phyloP scores from a whole-genome alignment of 2,797 vertebrate species.

The Apogon talboti region DNA sequence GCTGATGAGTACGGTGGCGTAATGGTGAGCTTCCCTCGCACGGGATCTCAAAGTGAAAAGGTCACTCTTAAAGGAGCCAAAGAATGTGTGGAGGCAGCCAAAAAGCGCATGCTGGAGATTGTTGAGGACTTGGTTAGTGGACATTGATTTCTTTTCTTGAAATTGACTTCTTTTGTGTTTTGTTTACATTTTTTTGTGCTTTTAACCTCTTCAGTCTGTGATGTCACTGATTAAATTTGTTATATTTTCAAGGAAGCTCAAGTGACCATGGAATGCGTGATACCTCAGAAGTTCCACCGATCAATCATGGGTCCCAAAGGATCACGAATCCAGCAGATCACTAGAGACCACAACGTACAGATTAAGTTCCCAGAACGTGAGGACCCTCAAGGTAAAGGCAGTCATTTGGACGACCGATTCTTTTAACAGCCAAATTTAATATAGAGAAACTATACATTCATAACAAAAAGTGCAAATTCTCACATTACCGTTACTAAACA shows the following conservation, averaged over 20 bases:
- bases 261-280: conserved; percentile 94
- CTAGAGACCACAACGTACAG: conserved; percentile 93
- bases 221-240: neutral
- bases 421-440: too few relatives aligned
- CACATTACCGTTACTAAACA: too few relatives aligned
- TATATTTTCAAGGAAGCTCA: conserved; percentile 90
- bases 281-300: conserved; percentile 94
- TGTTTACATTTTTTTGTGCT: neutral
- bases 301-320: conserved; percentile 99
- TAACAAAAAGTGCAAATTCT: too few relatives aligned
- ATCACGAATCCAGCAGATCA: conserved; percentile 96
- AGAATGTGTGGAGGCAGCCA: conserved; percentile 97
- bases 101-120: conserved; percentile 96
- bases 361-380: conserved; percentile 99
- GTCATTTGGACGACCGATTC: neutral
- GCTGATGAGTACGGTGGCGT: conserved; percentile 97
- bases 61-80: conserved; percentile 98
- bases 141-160: neutral
- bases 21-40: conserved; percentile 98
- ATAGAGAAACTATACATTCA: too few relatives aligned
- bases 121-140: conserved; percentile 93
- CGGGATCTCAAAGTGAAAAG: conserved; percentile 91
- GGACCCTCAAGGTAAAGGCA: conserved; percentile 81
- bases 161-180: too few relatives aligned
- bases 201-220: neutral